phyloP scores from a whole-genome alignment of 2,113 vertebrate genomes.

The Rhodinocichla rosea region DNA sequence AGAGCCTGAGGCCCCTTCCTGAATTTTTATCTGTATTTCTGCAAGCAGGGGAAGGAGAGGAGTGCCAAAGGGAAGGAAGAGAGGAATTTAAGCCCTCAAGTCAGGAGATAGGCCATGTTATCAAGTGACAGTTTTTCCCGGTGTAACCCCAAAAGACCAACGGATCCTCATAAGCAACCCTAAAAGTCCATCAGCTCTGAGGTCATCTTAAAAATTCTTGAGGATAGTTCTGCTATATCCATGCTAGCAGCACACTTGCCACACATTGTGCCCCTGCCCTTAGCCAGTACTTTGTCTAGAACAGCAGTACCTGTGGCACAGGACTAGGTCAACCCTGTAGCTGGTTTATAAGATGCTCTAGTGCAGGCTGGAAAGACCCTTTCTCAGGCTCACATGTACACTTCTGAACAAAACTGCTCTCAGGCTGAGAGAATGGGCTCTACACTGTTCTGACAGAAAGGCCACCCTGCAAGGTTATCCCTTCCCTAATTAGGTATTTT shows the following conservation, averaged over 20 bases:
- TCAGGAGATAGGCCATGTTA: background rate
- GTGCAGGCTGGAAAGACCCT: background rate
- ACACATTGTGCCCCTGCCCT: rapidly evolving
- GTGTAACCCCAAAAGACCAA: background rate
- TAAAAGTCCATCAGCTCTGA: background rate
- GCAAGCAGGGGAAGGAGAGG: background rate
- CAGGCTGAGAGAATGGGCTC: background rate
- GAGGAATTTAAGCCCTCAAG: background rate
- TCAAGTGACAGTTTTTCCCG: background rate
- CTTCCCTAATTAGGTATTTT: background rate
- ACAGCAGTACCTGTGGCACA: background rate
- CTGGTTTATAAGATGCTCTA: background rate
- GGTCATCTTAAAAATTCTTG: background rate
- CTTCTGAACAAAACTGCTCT: background rate
- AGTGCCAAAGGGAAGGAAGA: background rate
- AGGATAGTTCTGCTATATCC: background rate
- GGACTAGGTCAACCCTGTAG: background rate
- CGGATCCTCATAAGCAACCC: background rate
- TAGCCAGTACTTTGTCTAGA: background rate
- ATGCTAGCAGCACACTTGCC: background rate
- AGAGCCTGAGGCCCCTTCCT: background rate
- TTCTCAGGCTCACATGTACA: background rate
- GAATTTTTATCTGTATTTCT: background rate
- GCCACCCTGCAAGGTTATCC: background rate
- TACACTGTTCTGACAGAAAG: background rate